Evolutionary conservation across 2,797 vertebrate species (phyloP).

Genomic region (Acestrorhynchus altus): DNA sequence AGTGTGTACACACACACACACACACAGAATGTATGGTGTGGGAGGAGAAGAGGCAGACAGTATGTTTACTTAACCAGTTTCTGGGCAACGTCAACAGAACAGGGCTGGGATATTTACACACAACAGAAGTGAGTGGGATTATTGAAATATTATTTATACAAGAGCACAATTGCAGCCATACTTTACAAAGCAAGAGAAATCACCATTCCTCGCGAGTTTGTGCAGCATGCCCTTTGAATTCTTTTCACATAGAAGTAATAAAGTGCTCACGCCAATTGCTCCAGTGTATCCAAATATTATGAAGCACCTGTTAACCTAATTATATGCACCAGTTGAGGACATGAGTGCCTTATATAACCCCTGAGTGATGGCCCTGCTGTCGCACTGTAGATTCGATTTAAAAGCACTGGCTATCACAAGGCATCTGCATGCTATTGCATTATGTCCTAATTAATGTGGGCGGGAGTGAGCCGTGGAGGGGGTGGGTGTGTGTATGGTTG

Average conservation of each 20-base stretch:
- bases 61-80: constrained; percentile 42
- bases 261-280: not conserved
- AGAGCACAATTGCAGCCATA: not conserved
- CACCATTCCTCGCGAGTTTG: not conserved
- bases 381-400: not conserved
- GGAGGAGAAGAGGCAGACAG: constrained; percentile 26
- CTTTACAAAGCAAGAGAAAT: not conserved
- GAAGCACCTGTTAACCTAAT: not conserved
- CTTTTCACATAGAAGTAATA: not conserved
- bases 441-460: not conserved
- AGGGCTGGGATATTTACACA: constrained; percentile 28
- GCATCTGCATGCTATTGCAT: not conserved
- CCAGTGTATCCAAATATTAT: not conserved
- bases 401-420: not conserved
- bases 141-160: constrained; percentile 32
- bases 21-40: constrained; percentile 6
- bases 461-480: not conserved
- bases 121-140: constrained; percentile 16
- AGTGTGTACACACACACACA: constrained; percentile 8
- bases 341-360: not conserved
- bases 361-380: not conserved
- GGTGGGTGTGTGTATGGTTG: not conserved
- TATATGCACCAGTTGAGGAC: not conserved
- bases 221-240: not conserved
- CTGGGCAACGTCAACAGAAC: constrained; percentile 43